These are phyloP conservation scores for Lasius platythorax DNA, from an alignment of 2,888 invertebrate species.

Conservation along the genomic window DNA sequence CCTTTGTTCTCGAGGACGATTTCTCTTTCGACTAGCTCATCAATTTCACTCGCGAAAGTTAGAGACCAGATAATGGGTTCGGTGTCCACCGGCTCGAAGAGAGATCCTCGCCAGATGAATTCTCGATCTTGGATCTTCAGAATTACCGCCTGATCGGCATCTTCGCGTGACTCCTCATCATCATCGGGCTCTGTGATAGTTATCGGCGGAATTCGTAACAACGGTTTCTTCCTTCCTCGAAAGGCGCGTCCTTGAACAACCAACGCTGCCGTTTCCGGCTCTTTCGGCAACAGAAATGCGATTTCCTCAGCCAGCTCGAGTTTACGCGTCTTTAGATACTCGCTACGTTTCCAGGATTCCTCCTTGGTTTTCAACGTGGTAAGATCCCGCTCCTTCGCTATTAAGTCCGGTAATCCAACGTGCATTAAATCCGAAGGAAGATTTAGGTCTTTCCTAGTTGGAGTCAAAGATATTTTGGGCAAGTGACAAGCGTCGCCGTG, in stretches of 20 bases:
- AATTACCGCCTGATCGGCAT: constrained; percentile 58
- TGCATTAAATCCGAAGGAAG: constrained; percentile 63
- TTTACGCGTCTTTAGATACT: constrained; percentile 74
- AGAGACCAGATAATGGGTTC: constrained; percentile 70
- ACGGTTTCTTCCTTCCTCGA: not conserved
- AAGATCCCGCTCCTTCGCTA: constrained; percentile 74
- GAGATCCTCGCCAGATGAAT: constrained; percentile 60
- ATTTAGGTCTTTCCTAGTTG: constrained; percentile 67
- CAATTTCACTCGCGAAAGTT: constrained; percentile 58
- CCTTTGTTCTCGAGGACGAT: constrained; percentile 87
- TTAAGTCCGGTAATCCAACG: constrained; percentile 72
- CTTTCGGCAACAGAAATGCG: constrained; percentile 74
- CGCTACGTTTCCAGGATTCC: constrained; percentile 76
- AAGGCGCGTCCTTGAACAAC: constrained; percentile 77
- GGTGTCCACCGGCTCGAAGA: not conserved
- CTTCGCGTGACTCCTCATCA: not conserved
- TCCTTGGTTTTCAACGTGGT: constrained; percentile 19
- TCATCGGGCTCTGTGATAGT: constrained; percentile 61
- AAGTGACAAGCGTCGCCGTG: constrained; percentile 58
- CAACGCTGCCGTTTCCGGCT: constrained; percentile 78
- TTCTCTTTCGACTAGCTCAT: constrained; percentile 51
- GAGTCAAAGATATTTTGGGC: constrained; percentile 66
- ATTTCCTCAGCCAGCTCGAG: constrained; percentile 74
- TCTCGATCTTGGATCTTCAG: constrained; percentile 77
- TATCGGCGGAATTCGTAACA: constrained; percentile 58